A percentile compares a stretch with the other conserved stretches of the same genome.
Evolutionary conservation across 1,140 invertebrate species (phyloP).

Genomic region (Lucilia cuprina): DNA sequence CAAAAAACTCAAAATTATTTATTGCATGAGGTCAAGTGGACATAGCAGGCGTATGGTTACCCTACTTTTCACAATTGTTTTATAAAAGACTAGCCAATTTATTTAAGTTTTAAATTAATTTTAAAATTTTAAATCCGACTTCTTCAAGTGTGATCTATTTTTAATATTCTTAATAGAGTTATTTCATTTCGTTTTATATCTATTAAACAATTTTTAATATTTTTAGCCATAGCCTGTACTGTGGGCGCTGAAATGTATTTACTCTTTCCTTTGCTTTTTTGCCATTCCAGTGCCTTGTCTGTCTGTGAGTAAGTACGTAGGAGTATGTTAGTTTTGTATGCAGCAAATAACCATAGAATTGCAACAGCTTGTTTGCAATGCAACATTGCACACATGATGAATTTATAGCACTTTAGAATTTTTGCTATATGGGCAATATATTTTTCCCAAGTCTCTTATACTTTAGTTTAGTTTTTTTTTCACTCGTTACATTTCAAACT

Average conservation of each 20-base stretch:
- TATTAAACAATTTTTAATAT: neutral
- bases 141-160: too few species aligned
- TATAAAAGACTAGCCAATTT: too few species aligned
- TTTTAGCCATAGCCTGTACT: neutral
- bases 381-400: conserved; percentile 59
- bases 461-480: neutral
- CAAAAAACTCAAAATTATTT: too few species aligned
- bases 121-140: too few species aligned
- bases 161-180: too few species aligned
- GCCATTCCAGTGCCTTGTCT: neutral
- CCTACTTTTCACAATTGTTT: too few species aligned
- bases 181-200: neutral
- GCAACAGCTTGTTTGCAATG: conserved; percentile 5
- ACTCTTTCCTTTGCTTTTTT: neutral
- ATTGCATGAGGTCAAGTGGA: too few species aligned
- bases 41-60: too few species aligned
- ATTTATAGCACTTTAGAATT: conserved; percentile 62
- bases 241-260: neutral
- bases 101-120: too few species aligned
- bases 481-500: neutral
- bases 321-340: neutral
- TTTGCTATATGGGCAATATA: conserved; percentile 40
- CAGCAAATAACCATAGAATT: neutral
- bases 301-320: neutral
- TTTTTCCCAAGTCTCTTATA: neutral